These are phyloP conservation scores for Vespertilio murinus DNA, from an alignment of 2,797 vertebrate species.

Conservation along the genomic window DNA sequence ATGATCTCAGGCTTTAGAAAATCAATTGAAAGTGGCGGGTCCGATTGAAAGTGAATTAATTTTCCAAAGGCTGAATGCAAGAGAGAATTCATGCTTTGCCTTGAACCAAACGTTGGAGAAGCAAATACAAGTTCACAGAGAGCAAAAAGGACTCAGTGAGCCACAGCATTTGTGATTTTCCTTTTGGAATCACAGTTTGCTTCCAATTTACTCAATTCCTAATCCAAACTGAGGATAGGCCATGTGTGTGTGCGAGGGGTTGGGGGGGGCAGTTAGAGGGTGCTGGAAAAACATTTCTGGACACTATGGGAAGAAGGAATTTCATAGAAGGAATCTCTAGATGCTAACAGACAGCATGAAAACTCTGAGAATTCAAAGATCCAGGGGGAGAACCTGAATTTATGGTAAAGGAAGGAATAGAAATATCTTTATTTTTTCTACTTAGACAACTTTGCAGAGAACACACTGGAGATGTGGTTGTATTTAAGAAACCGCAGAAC, in stretches of 20 bases:
- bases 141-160: not conserved
- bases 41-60: not conserved
- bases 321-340: not conserved
- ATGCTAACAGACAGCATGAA: not conserved
- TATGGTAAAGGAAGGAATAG: not conserved
- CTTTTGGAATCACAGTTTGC: not conserved
- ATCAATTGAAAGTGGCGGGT: not conserved
- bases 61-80: constrained; percentile 14
- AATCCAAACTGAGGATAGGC: not conserved
- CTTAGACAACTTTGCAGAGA: not conserved
- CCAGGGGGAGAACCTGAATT: not conserved
- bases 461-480: not conserved
- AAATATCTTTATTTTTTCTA: not conserved
- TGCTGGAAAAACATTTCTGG: not conserved
- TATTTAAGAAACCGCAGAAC: not conserved
- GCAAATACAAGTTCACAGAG: not conserved
- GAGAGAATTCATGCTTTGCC: not conserved
- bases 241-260: not conserved
- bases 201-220: not conserved
- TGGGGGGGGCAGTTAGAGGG: not conserved
- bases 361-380: not conserved
- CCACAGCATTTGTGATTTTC: not conserved
- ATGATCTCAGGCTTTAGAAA: constrained; percentile 34
- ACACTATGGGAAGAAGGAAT: not conserved
- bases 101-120: not conserved